A percentile compares a stretch with the other conserved stretches of the same genome.
Conservation (phyloP, 2,888 invertebrate species). For the Stenoptilia bipunctidactyla region DNA sequence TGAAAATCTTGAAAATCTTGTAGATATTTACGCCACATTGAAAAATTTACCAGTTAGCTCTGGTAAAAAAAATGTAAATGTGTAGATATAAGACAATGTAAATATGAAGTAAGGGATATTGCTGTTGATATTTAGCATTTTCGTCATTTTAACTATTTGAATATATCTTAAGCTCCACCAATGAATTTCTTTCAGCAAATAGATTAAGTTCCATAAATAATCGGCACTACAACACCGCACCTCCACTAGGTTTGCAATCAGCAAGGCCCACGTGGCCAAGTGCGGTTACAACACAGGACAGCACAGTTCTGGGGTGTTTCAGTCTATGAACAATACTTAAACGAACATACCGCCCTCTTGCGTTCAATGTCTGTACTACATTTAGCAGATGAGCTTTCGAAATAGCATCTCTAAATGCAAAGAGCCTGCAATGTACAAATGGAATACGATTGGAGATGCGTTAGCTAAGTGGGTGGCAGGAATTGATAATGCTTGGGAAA, state of each 20-base stretch:
- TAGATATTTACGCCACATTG: too few relatives aligned
- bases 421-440: constrained; percentile 28
- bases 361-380: constrained; percentile 29
- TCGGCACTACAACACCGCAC: constrained; percentile 28
- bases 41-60: too few relatives aligned
- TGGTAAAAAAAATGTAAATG: too few relatives aligned
- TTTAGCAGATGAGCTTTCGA: constrained; percentile 56
- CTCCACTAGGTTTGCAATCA: constrained; percentile 46
- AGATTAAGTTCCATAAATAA: constrained; percentile 3
- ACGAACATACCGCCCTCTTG: constrained; percentile 34
- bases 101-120: too few relatives aligned
- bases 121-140: too few relatives aligned
- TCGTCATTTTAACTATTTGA: too few relatives aligned
- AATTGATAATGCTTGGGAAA: too few relatives aligned
- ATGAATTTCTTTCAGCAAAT: too few relatives aligned
- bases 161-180: too few relatives aligned
- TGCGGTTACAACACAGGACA: constrained; percentile 44
- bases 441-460: constrained; percentile 21
- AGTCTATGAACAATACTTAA: constrained; percentile 62
- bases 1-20: too few relatives aligned
- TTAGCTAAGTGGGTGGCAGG: too few relatives aligned
- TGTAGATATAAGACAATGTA: too few relatives aligned
- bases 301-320: constrained; percentile 40
- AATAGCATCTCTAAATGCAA: constrained; percentile 39
- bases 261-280: constrained; percentile 45